Evolutionary conservation across 2,113 vertebrate genomes (phyloP), one percentile per base, ranked within the genome.

Genomic region (Oryzias curvinotus): DNA sequence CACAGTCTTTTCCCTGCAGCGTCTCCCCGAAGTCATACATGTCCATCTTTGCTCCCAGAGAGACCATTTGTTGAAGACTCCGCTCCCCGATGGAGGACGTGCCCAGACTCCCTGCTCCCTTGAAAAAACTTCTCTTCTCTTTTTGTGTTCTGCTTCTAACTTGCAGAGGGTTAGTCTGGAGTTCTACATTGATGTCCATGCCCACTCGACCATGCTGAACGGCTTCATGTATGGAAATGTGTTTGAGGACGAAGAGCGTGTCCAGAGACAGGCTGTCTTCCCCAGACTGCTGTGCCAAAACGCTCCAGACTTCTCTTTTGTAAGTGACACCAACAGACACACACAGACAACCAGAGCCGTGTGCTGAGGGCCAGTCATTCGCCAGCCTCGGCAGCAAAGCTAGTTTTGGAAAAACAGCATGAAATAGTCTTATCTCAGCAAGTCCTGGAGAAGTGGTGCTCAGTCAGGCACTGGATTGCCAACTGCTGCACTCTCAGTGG

Each of bases 171-270:
- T 94, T 71, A 96, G 93, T 87, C 84, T 98, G 93, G 96, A 98
- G 89, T 98, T 99, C 89, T 99, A 98, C 90, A 98, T 99, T 19
- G 97, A 99, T 76, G 95, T 98, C 50, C 97, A 99, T 42, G 95
- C 96, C 74, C 97, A 99, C 92, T 99, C 97, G 87, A 98, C 97
- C 88, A 97, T 98, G 96, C 96, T 96, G 93, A 99, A 98, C 65
- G 96, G 97, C 84, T 99, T 99, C 92, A 98, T 99, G 97, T 99
- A 99, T 14, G 97, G 97, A 66, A 99, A 99, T 59, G 94, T 98
- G 88, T 99, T 98, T 57, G 96, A 99, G 85, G 95, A 98, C 0
- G 95, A 98, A 77, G 96, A 95, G 75, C 92, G 94, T 6, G 97
- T 95, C 88, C 96, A 96, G 83, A 90, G 95, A 73, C 97, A 99